phyloP scores from a whole-genome alignment of 2,113 vertebrate species.

The Cyanoramphus novaezelandiae region DNA sequence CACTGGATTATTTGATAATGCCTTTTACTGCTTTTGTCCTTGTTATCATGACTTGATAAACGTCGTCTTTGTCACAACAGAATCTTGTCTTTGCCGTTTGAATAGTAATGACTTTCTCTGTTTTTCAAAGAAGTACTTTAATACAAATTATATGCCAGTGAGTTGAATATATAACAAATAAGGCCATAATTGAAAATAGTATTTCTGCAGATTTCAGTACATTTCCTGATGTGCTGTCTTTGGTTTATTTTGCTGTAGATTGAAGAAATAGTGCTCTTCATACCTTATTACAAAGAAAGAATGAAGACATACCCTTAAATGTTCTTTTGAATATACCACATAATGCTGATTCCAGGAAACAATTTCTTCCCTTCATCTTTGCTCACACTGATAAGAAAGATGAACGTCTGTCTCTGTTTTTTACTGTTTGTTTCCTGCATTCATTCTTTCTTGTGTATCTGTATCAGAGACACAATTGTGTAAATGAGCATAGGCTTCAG shows the following conservation, averaged over 20 bases:
- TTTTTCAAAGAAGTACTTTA: neutral
- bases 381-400: neutral
- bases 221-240: neutral
- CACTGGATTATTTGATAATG: neutral
- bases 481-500: neutral
- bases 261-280: neutral
- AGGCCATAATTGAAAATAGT: neutral
- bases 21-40: neutral
- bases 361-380: neutral
- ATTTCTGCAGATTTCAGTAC: neutral
- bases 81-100: neutral
- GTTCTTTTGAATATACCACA: neutral
- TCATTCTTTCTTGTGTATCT: neutral
- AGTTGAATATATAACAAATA: neutral
- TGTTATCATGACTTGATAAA: neutral
- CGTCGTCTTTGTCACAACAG: neutral
- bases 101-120: neutral
- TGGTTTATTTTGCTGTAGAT: neutral
- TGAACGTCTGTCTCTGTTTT: neutral
- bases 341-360: neutral
- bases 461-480: neutral
- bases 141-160: neutral
- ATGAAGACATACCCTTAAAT: neutral
- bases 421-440: neutral
- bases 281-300: neutral